Base-by-base conservation (phyloP, 2,797 vertebrate species). In the Kryptolebias ocellatus region DNA sequence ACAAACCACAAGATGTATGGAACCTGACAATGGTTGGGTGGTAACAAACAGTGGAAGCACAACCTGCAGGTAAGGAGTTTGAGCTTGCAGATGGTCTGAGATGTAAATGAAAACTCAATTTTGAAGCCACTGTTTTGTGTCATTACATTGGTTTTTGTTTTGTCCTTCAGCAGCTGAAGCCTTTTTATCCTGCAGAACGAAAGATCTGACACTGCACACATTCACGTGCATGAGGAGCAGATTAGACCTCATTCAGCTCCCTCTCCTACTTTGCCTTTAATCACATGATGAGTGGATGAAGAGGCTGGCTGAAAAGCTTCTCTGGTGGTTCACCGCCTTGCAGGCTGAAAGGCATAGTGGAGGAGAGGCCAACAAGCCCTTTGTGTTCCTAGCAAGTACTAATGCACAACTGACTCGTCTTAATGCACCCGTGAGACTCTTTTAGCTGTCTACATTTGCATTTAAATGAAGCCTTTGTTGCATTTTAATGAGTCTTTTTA, bases 401-500 rank as follows among this genome's bases (percentile, higher is more conserved):
- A 95, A 95, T 95, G 95, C 95, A 94, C 91, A 93, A 90, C 87
- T 91, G 91, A 94, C 94, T 94, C 93, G 89, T 92, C 92, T 60
- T 94, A 93, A 95, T 94, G 93, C 93, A 94, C 92, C 95, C 91
- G 84, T 90, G 93, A 95, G 95, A 94, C 94, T 95, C 84, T 95
- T 95, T 95, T 95, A 95, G 95, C 95, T 94, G 94, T 95, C 92
- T 93, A 87, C 84, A 92, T 95, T 95, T 93, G 93, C 94, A 95
- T 95, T 94, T 91, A 93, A 95, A 96, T 94, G 89, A 29, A 4
- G 51, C 52, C 46, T 74, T 78, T 69, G 70, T 29, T 17, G 69
- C 44, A 61, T 64, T 94, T 95, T 96, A 96, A 96, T 96, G 94
- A 94, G 88, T 81, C 88, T 87, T 94, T 94, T 94, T 92, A 95